phyloP scores from a whole-genome alignment of 2,797 vertebrate genomes.

The Poeciliopsis infans region DNA sequence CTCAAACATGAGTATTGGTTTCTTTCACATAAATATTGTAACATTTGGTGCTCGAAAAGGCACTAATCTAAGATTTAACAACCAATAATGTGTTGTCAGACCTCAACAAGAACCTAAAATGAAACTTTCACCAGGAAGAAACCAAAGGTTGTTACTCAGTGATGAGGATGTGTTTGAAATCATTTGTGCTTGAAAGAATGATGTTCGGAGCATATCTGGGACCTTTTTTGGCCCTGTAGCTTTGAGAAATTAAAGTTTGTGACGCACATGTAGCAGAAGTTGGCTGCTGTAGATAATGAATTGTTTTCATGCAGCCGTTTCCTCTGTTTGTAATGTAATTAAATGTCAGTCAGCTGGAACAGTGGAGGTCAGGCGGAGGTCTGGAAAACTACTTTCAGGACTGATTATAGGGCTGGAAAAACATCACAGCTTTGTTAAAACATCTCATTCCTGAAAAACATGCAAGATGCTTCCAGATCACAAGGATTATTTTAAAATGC shows the following conservation, averaged over 20 bases:
- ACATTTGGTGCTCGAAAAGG: neutral
- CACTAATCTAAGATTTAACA: neutral
- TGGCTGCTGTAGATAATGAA: slow-evolving; percentile 2
- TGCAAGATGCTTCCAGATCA: neutral
- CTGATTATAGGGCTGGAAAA: neutral
- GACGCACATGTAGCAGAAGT: slow-evolving; percentile 1
- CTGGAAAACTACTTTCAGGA: neutral
- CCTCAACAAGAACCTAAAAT: neutral
- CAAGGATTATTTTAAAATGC: neutral
- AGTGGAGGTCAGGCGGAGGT: slow-evolving; percentile 6
- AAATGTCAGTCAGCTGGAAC: slow-evolving; percentile 6
- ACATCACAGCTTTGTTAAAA: neutral
- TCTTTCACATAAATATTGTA: neutral
- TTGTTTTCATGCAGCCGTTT: slow-evolving; percentile 1
- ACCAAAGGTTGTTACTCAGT: neutral
- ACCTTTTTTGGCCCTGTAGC: neutral
- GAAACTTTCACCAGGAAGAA: neutral
- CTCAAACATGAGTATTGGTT: neutral
- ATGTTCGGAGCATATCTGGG: neutral
- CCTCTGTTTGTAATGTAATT: slow-evolving; percentile 12
- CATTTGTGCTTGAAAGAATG: neutral
- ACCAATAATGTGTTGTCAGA: neutral
- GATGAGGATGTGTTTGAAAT: neutral
- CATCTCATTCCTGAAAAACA: neutral
- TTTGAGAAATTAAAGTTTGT: slow-evolving; percentile 1